A percentile compares a stretch with the other conserved stretches of the same genome.
Evolutionary conservation across 2,888 invertebrate genomes (phyloP).

Genomic region (Cantharis rufa): DNA sequence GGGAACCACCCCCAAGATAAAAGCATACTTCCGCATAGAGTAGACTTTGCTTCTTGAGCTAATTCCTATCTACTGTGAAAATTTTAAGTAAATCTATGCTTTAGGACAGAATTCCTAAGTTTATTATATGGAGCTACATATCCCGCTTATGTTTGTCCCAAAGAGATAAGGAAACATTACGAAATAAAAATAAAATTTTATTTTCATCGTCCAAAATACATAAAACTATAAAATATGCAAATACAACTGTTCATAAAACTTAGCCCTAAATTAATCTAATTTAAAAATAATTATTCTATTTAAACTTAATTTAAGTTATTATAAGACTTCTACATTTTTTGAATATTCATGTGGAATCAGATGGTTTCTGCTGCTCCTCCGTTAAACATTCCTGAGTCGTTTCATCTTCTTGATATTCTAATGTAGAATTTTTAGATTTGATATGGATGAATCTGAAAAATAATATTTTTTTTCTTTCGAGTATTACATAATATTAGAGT

Average conservation of each 20-base stretch:
- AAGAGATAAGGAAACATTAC: neutral
- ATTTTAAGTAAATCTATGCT: too few species aligned
- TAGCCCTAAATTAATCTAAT: neutral
- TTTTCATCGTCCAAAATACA: neutral
- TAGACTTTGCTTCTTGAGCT: too few species aligned
- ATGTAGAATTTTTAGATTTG: slow-evolving; percentile 28
- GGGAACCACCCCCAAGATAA: too few species aligned
- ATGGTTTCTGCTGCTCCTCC: neutral
- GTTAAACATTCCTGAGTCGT: slow-evolving; percentile 15
- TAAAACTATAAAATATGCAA: neutral
- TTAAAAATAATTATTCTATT: neutral
- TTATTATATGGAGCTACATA: too few species aligned
- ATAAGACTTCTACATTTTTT: neutral
- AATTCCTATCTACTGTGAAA: too few species aligned
- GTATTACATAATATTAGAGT: neutral
- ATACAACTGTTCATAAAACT: neutral
- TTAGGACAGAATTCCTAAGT: too few species aligned
- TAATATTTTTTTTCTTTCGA: neutral
- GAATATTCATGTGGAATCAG: neutral
- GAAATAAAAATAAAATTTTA: neutral
- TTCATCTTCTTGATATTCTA: slow-evolving; percentile 36
- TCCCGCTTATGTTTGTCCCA: too few species aligned
- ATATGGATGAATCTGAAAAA: slow-evolving; percentile 37
- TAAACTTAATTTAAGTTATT: neutral
- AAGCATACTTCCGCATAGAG: too few species aligned